Base-by-base conservation (phyloP, 2,113 vertebrate genomes). In the Pteronura brasiliensis region DNA sequence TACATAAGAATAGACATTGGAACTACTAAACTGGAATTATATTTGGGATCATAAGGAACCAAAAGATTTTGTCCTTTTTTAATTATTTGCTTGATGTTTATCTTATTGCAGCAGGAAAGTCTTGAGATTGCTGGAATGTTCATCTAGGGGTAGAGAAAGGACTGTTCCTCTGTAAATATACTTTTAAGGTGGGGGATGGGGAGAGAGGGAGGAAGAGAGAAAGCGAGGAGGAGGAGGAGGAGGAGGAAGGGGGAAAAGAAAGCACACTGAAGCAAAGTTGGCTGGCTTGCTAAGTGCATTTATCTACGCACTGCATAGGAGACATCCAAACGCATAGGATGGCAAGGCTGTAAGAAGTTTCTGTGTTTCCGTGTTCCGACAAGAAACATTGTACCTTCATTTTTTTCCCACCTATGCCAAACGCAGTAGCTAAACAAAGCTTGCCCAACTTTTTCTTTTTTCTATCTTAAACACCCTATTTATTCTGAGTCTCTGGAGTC, bases 401-500 rank as follows among this genome's bases (percentile, higher is more conserved):
- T 31, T 18, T 36, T 23, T 31, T 29, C 25, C 65, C 82, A 71
- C 42, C 52, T n/a, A 52, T 12, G n/a, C 74, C 74, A 87, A 72
- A 85, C 31, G 15, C 42, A 83, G 31, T 27, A 42, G 52, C 61
- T 79, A 63, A 76, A 81, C 67, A 36, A 94, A 93, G 25, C 39
- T 71, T 49, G 61, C 34, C 83, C 7, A 17, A 36, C 15, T 9
- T 14, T 25, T 49, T 27, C 13, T 42, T 49, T 27, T 27, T 42
- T 42, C 80, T 36, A 0, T 79, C 55, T 90, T 23, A 42, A 94
- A n/a, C 49, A 44, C 79, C 63, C 18, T 55, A 52, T 90, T 74
- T 82, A 92, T 79, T 92, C 49, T 81, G 44, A 84, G 83, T 55
- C 69, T 87, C 76, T 76, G 23, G 90, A 91, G 90, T 88, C 29